Conservation (phyloP, 2,113 vertebrate species). For the Chaetura pelagica region DNA sequence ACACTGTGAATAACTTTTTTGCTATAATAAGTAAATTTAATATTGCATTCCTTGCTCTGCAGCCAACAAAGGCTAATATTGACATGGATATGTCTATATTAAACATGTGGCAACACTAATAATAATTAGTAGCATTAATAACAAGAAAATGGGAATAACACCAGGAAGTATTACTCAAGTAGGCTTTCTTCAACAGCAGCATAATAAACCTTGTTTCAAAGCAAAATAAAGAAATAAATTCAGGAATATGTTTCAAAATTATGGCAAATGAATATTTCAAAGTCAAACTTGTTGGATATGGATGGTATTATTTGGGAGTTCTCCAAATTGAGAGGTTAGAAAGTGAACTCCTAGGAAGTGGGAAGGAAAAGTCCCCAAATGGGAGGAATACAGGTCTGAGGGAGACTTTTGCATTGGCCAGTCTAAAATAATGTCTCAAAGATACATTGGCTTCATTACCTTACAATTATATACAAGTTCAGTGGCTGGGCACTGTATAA, state of each 20-base stretch:
- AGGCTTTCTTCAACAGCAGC: background rate
- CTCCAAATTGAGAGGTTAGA: background rate
- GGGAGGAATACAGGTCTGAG: background rate
- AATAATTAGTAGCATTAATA: background rate
- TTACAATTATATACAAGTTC: background rate
- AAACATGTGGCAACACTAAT: background rate
- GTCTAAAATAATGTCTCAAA: background rate
- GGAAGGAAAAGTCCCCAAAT: background rate
- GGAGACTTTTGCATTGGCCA: background rate
- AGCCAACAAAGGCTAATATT: background rate
- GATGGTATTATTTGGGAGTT: background rate
- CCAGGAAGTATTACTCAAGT: background rate
- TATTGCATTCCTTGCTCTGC: background rate
- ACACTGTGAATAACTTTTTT: background rate
- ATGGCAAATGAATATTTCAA: background rate
- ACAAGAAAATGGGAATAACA: background rate
- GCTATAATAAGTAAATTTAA: background rate
- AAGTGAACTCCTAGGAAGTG: background rate
- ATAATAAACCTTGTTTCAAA: background rate
- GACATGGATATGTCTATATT: background rate
- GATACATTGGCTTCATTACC: background rate
- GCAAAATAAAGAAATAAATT: background rate
- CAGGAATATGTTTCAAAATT: background rate
- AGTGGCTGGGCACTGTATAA: background rate
- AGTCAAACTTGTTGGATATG: rapidly evolving